Percentiles rank a stretch among this genome's conserved stretches.
These are phyloP conservation scores for Drosophila subquinaria DNA, from an alignment of 2,888 invertebrate genomes.

Conservation along the genomic window DNA sequence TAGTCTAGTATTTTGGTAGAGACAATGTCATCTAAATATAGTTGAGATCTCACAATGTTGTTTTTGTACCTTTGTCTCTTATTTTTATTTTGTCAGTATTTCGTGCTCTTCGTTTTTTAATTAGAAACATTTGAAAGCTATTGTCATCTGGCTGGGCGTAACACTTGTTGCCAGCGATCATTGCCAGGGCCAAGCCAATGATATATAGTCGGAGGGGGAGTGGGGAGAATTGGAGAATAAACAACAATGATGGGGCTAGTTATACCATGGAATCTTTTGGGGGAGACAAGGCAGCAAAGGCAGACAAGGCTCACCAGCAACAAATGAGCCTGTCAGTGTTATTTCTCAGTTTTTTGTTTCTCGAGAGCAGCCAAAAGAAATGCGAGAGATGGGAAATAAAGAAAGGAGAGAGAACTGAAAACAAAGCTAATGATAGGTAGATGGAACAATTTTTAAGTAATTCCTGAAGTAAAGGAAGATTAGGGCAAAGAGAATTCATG, in stretches of 20 bases:
- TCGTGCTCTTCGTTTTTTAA: conserved; percentile 61
- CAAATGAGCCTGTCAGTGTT: conserved; percentile 73
- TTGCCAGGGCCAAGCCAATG: conserved; percentile 65
- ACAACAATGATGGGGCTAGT: conserved; percentile 26
- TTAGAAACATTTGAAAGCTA: conserved; percentile 80
- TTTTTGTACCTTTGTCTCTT: background rate
- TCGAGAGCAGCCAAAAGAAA: conserved; percentile 25
- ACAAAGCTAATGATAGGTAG: background rate
- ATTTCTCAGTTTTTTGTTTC: background rate
- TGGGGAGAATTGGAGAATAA: conserved; percentile 16
- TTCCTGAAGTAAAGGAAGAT: background rate
- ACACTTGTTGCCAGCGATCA: conserved; percentile 77
- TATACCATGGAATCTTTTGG: conserved; percentile 11
- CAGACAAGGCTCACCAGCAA: conserved; percentile 66
- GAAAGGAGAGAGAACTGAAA: background rate
- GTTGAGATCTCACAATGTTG: conserved; percentile 19
- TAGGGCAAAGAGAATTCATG: too few species aligned
- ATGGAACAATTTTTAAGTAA: background rate
- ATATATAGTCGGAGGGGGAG: conserved; percentile 38
- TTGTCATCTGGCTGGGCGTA: conserved; percentile 64
- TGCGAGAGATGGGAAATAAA: conserved; percentile 1
- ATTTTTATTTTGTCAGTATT: conserved; percentile 16
- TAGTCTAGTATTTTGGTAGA: conserved; percentile 16
- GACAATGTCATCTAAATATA: conserved; percentile 59
- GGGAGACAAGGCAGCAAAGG: conserved; percentile 7